Evolutionary conservation across 2,113 vertebrate species (phyloP).

Genomic region (Petrocephalus zakoni): DNA sequence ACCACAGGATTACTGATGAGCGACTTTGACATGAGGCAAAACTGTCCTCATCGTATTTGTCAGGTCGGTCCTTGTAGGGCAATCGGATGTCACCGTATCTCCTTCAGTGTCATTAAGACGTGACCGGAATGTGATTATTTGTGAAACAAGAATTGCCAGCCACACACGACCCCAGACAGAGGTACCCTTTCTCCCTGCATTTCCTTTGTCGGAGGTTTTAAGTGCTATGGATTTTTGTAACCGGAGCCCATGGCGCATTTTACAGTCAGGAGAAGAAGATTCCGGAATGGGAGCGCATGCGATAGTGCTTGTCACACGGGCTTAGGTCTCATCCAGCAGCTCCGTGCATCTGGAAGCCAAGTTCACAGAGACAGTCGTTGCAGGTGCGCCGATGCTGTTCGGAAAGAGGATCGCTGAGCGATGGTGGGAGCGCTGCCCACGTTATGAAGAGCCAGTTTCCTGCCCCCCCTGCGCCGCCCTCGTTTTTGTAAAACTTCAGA

Average conservation of each 20-base stretch:
- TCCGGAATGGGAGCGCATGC: background rate
- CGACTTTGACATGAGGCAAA: background rate
- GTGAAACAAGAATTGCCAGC: background rate
- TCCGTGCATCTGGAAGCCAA: background rate
- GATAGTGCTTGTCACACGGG: background rate
- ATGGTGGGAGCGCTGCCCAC: background rate
- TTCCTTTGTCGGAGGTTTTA: slow-evolving; percentile 12
- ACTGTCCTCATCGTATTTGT: background rate
- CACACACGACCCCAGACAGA: background rate
- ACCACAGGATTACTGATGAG: background rate
- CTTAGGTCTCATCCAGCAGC: background rate
- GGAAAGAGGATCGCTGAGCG: background rate
- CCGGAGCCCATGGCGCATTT: background rate
- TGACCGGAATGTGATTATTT: slow-evolving; percentile 12
- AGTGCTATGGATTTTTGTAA: slow-evolving; percentile 25
- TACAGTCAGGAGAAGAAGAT: background rate
- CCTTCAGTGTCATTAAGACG: background rate
- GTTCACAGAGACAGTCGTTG: background rate
- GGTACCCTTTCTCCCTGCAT: background rate
- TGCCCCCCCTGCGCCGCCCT: background rate
- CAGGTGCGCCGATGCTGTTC: background rate
- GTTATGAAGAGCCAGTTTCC: background rate
- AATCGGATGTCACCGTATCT: background rate
- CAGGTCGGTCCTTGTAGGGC: background rate
- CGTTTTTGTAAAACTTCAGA: background rate